phyloP scores from a whole-genome alignment of 2,888 invertebrate genomes.

The Tetheella fluctuosa region DNA sequence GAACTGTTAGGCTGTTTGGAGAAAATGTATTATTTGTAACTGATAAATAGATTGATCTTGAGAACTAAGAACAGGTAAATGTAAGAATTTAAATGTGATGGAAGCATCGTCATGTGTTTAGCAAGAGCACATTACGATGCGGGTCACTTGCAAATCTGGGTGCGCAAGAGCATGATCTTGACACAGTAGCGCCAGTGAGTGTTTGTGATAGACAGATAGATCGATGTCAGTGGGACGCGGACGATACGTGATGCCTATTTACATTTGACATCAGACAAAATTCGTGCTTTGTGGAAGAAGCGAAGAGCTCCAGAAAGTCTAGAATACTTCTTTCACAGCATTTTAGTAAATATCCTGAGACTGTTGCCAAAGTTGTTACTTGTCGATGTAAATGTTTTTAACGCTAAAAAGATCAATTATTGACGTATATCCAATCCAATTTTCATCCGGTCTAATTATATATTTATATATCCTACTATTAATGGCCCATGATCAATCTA shows the following conservation, averaged over 20 bases:
- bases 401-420: no score
- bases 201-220: slow-evolving; percentile 34
- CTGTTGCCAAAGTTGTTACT: no score
- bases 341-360: no score
- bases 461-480: no score
- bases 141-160: slow-evolving; percentile 38
- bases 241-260: slow-evolving; percentile 46
- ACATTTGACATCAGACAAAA: slow-evolving; percentile 39
- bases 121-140: slow-evolving; percentile 39
- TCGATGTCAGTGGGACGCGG: slow-evolving; percentile 56
- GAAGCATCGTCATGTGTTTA: slow-evolving; percentile 20
- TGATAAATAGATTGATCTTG: slow-evolving; percentile 1
- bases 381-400: no score
- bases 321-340: slow-evolving; percentile 21
- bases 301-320: slow-evolving; percentile 34
- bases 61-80: not conserved
- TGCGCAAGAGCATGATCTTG: slow-evolving; percentile 58
- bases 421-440: no score
- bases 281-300: slow-evolving; percentile 37
- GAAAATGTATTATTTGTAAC: not conserved
- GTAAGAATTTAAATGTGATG: not conserved
- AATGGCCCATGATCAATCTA: no score
- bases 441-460: no score
- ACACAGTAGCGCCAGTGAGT: slow-evolving; percentile 42
- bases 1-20: not conserved